Base-by-base conservation (phyloP, 1,140 invertebrate genomes). In the Eufriesea mexicana region DNA sequence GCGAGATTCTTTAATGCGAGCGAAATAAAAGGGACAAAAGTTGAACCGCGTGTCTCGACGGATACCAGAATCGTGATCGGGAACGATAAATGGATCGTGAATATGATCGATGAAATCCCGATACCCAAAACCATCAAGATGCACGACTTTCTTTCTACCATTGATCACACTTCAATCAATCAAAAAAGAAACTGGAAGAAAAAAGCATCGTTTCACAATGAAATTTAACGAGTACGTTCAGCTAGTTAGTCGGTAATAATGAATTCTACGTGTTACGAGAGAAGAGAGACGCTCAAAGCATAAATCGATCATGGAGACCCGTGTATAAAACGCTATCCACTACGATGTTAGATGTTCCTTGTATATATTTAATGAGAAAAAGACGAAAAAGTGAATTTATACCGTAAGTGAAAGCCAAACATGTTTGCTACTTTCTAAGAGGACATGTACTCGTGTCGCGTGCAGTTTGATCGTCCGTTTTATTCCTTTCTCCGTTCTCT, bases 331-430 rank as follows among this genome's bases (percentile, higher is more conserved):
- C 87, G 86, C 81, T 91, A 88, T 90, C 85, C 86, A 91, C 84
- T 88, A 91, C 84, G 90, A 91, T 92, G 91, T 93, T 93, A 92
- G 92, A 93, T 92, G 92, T 93, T 93, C 91, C 91, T 92, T 93
- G 92, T 93, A 93, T 88, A 93, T 93, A 74, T 74, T 74, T 74
- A 57, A 74, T 20, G 71, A 59, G 23, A 74, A 59, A n/a, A 28
- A 59, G 20, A 25, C n/a, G 45, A 18, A 62, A 42, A 90, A 88
- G 88, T 91, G 85, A 90, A 89, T 91, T 90, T 88, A 89, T 90
- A 91, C 87, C 67, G 61, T 91, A 90, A 90, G 79, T 28, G 73
- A 79, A 84, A 84, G 87, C 89, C 87, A 89, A 91, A 90, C 55
- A 75, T 72, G 82, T 91, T 91, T 90, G 89, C 86, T 90, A 90